These are phyloP conservation scores for Bergia sp. DNA, from an alignment of 92 coral and sea anemone genomes.

Conservation along the genomic window DNA sequence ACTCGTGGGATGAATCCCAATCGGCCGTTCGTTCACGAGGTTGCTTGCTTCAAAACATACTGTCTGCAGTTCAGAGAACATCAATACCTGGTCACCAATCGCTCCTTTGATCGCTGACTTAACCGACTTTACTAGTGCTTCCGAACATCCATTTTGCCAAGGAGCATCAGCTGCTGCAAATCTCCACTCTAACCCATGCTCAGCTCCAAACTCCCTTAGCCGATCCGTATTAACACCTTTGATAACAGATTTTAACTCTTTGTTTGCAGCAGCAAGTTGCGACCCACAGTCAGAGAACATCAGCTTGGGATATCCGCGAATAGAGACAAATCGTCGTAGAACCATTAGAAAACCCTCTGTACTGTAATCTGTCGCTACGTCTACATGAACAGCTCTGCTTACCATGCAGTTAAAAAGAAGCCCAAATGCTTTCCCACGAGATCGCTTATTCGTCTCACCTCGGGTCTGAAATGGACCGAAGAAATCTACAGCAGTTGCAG, in stretches of 20 bases:
- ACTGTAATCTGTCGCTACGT: conserved; percentile 37
- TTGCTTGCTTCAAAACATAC: conserved; percentile 52
- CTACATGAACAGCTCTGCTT: conserved; percentile 45
- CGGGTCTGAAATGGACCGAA: no score
- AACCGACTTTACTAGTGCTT: conserved; percentile 55
- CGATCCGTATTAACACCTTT: conserved; percentile 5
- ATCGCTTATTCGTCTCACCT: conserved; percentile 20
- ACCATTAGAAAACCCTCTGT: conserved; percentile 39
- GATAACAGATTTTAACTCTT: conserved; percentile 19
- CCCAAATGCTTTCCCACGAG: conserved; percentile 30
- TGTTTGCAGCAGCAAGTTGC: conserved; percentile 41
- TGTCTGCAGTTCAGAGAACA: conserved; percentile 47
- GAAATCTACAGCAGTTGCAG: no score
- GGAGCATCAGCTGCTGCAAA: conserved; percentile 57
- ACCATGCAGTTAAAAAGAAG: conserved; percentile 40
- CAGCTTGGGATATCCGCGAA: conserved; percentile 41
- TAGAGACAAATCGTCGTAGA: conserved; percentile 37
- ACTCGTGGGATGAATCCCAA: conserved; percentile 41
- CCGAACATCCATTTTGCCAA: conserved; percentile 56
- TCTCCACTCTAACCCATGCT: conserved; percentile 42
- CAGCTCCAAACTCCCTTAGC: conserved; percentile 19
- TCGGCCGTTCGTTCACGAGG: conserved; percentile 53
- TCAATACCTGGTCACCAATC: conserved; percentile 46
- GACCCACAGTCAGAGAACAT: conserved; percentile 35
- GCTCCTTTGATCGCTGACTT: conserved; percentile 50